Conservation (phyloP, 2,888 invertebrate genomes). For the Emmelina monodactyla region DNA sequence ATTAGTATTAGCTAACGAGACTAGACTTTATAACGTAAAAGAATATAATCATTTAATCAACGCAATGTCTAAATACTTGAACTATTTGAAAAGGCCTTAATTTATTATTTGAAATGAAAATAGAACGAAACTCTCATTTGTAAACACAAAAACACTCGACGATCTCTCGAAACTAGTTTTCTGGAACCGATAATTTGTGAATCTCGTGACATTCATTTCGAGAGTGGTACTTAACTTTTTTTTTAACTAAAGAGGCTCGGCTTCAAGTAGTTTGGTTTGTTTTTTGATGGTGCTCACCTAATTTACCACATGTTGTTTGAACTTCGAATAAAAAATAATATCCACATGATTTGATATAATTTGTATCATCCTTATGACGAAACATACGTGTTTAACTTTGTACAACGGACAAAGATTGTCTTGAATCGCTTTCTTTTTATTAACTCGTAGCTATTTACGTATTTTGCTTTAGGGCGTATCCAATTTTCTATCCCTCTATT, state of each 20-base stretch:
- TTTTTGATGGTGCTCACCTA: slow-evolving; percentile 38
- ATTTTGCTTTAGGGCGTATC: slow-evolving; percentile 18
- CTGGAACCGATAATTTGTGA: slow-evolving; percentile 34
- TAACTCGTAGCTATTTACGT: no score
- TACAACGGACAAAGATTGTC: background rate
- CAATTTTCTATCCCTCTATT: slow-evolving; percentile 45
- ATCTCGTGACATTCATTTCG: slow-evolving; percentile 34
- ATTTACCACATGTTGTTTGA: slow-evolving; percentile 59
- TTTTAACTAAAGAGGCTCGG: background rate
- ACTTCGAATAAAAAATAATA: slow-evolving; percentile 47
- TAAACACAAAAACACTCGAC: background rate
- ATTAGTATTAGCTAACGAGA: no score
- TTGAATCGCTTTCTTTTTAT: no score
- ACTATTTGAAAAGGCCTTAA: no score
- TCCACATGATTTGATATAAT: slow-evolving; percentile 55
- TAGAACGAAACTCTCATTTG: background rate
- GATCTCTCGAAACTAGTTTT: background rate
- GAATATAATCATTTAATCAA: no score
- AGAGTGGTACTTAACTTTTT: slow-evolving; percentile 1
- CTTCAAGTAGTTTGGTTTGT: slow-evolving; percentile 4
- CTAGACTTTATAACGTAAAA: no score
- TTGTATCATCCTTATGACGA: slow-evolving; percentile 32
- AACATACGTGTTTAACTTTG: slow-evolving; percentile 43
- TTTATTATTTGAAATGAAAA: background rate
- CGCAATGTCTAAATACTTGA: no score